Conservation (phyloP, 1,140 invertebrate genomes). For the Monomorium pharaonis region DNA sequence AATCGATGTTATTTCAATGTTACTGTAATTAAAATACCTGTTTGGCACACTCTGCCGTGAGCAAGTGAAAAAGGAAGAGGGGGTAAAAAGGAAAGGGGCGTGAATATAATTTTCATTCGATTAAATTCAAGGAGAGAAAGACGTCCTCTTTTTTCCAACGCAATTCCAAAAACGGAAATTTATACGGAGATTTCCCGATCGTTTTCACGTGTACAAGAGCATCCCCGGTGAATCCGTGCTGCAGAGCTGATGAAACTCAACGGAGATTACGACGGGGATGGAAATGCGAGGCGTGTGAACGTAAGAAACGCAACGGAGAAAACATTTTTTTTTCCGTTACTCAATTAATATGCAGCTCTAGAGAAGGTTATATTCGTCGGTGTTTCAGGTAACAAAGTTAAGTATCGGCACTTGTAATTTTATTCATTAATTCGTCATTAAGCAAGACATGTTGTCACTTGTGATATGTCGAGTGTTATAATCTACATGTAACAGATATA, state of each 20-base stretch:
- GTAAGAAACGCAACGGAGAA: neutral
- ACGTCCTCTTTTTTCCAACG: neutral
- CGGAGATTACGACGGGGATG: neutral
- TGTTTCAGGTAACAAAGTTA: neutral
- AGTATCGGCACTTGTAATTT: neutral
- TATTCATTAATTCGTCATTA: neutral
- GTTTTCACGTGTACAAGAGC: constrained; percentile 1
- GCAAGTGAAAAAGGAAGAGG: neutral
- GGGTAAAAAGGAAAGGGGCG: neutral
- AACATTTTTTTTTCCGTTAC: neutral
- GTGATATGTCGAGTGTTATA: neutral
- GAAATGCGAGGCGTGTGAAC: neutral
- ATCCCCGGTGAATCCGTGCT: neutral
- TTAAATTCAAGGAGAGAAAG: constrained; percentile 18
- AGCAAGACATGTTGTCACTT: neutral
- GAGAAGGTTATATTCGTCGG: neutral
- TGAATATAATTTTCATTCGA: constrained; percentile 24
- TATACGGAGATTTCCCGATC: neutral
- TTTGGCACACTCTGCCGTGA: neutral
- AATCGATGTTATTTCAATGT: neutral
- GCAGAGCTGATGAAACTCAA: neutral
- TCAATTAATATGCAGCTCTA: neutral
- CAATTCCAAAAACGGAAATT: neutral
- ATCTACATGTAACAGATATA: neutral
- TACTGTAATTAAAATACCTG: constrained; percentile 17